Base-by-base conservation (phyloP, 2,888 invertebrate species). In the Pogonocherus hispidulus region DNA sequence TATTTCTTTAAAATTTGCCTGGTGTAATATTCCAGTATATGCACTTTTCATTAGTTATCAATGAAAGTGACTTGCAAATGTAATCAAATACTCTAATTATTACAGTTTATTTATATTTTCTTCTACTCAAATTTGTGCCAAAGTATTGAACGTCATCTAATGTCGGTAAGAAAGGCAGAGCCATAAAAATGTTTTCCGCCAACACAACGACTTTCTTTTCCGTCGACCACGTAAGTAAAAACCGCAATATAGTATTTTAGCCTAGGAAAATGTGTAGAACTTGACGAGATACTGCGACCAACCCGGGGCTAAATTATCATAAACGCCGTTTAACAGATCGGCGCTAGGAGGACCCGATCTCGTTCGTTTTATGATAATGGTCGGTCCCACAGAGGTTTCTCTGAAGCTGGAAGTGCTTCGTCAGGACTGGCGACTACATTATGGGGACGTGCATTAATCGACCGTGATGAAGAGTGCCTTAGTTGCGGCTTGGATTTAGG, bases 341-440 rank as follows among this genome's bases (percentile, higher is more conserved):
- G 71, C 73, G 70, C 70, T 67, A 71, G 69, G 63, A 70, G 74
- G 72, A 22, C 55, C 47, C 1, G 4, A 69, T 62, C 66, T 44
- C 67, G 65, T 74, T 74, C 78, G 78, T 79, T 82, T 82, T 81
- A 82, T 81, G 82, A 79, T 82, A 81, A 82, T 80, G 79, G 80
- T 71, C 68, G 73, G 77, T 79, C 80, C 80, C 78, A 72, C 59
- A 68, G 79, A 73, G 78, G 76, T 5, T 27, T 74, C 75, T 74
- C 73, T 76, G 74, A 76, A 72, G 70, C 71, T 68, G 73, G 76
- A 81, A 80, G 66, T 77, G 82, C 82, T 82, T 81, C 79, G 78
- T 81, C 82, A 80, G 81, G 75, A 71, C 64, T 46, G 37, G 55
- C 41, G 41, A 41, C 14, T n/a, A 65, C 67, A 65, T 60, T 60